Percentiles rank a stretch among this genome's conserved stretches.
Conservation (phyloP, 2,113 vertebrate genomes). For the Mesembrinibis cayennensis region DNA sequence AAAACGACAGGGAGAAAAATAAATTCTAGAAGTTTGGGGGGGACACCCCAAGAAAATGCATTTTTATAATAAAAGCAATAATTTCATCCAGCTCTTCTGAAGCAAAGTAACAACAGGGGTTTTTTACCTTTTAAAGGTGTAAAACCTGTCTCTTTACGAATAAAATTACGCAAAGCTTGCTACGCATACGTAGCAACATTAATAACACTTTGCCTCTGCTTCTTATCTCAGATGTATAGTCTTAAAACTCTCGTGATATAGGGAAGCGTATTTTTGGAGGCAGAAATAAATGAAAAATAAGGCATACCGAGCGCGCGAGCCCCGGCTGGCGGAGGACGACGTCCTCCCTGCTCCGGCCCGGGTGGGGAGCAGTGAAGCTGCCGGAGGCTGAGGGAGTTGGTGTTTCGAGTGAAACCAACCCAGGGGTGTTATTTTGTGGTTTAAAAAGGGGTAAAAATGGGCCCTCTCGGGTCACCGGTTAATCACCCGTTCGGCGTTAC, state of each 20-base stretch:
- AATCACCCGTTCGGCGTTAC: not conserved
- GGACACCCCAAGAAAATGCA: no score
- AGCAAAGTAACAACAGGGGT: no score
- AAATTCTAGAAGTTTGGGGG: not conserved
- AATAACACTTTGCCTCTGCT: not conserved
- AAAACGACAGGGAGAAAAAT: not conserved
- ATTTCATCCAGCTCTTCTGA: no score
- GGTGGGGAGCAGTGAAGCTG: not conserved
- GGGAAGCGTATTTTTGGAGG: not conserved
- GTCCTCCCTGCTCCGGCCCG: not conserved
- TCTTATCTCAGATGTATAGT: not conserved
- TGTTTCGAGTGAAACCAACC: not conserved
- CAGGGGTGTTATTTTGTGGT: not conserved
- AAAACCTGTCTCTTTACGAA: no score
- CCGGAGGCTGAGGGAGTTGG: not conserved
- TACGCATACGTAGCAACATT: no score
- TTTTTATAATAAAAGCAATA: no score
- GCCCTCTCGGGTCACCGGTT: no score
- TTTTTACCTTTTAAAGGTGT: no score
- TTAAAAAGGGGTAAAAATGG: not conserved
- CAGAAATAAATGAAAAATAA: not conserved
- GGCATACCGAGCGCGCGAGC: no score
- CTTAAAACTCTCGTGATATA: not conserved
- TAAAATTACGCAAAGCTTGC: no score
- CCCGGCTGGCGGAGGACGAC: not conserved